Conservation (phyloP, 1,140 invertebrate species). For the Pteromalus puparum region DNA sequence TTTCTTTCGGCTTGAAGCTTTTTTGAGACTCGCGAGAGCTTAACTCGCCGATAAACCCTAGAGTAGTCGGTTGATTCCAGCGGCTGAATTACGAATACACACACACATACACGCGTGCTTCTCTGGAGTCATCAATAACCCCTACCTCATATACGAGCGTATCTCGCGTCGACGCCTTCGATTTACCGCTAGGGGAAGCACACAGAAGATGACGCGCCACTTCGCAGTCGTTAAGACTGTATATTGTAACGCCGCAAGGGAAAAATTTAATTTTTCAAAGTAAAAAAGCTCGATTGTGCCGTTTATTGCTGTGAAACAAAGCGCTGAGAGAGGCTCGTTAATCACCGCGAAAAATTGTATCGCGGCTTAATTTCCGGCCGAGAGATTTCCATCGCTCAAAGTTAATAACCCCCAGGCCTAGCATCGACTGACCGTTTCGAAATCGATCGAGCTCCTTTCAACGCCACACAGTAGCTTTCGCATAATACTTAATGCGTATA, state of each 20-base stretch:
- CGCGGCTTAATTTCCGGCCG: background rate
- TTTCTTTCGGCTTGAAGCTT: background rate
- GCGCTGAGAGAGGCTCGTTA: background rate
- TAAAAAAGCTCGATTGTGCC: background rate
- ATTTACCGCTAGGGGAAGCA: background rate
- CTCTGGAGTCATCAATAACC: background rate
- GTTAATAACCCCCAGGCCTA: background rate
- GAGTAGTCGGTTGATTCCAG: background rate
- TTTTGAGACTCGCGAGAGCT: no score
- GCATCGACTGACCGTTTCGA: background rate
- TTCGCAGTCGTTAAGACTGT: background rate
- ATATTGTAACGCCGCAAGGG: background rate
- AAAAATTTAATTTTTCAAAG: background rate
- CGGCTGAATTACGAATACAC: background rate
- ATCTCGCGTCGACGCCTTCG: background rate
- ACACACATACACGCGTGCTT: background rate
- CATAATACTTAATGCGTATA: background rate
- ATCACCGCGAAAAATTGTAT: background rate
- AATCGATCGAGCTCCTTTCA: background rate
- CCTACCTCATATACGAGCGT: background rate
- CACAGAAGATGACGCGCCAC: no score
- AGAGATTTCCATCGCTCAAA: background rate
- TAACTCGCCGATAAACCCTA: no score
- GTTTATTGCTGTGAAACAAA: background rate
- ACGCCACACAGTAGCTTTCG: no score